A percentile compares a stretch with the other conserved stretches of the same genome.
These are phyloP conservation scores for Aethes cnicana DNA, from an alignment of 2,888 invertebrate genomes.

Conservation along the genomic window DNA sequence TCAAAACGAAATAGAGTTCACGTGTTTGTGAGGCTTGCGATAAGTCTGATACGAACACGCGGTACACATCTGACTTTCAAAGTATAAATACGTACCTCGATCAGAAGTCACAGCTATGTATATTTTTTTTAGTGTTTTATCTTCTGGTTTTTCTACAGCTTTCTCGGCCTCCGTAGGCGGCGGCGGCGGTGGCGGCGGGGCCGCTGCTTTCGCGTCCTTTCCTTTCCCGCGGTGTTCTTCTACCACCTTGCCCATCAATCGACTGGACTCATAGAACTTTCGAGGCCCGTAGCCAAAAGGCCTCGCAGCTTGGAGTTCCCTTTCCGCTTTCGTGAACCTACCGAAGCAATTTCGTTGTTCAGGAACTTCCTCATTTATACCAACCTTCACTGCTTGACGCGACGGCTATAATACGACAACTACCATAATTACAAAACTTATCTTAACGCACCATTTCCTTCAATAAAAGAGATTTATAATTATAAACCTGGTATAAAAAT, in stretches of 20 bases:
- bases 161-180: constrained; percentile 70
- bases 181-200: constrained; percentile 65
- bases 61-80: neutral
- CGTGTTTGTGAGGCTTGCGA: too few species aligned
- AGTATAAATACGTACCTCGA: constrained; percentile 62
- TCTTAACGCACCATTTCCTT: too few species aligned
- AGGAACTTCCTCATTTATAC: too few species aligned
- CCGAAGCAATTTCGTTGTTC: constrained; percentile 59
- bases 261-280: constrained; percentile 83
- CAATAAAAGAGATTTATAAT: too few species aligned
- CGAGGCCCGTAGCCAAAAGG: constrained; percentile 87
- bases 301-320: constrained; percentile 86
- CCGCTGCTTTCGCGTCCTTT: constrained; percentile 36
- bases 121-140: constrained; percentile 61
- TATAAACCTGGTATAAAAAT: too few species aligned
- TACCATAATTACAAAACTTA: too few species aligned
- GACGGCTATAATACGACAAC: too few species aligned
- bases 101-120: constrained; percentile 89
- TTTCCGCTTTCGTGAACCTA: constrained; percentile 88
- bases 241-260: constrained; percentile 49
- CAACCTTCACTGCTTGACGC: too few species aligned
- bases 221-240: constrained; percentile 39
- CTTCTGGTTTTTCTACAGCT: constrained; percentile 44
- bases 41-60: too few species aligned
- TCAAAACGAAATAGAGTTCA: too few species aligned